Evolutionary conservation across 2,888 invertebrate species (phyloP).

Genomic region (Hydrotaea diabolus): DNA sequence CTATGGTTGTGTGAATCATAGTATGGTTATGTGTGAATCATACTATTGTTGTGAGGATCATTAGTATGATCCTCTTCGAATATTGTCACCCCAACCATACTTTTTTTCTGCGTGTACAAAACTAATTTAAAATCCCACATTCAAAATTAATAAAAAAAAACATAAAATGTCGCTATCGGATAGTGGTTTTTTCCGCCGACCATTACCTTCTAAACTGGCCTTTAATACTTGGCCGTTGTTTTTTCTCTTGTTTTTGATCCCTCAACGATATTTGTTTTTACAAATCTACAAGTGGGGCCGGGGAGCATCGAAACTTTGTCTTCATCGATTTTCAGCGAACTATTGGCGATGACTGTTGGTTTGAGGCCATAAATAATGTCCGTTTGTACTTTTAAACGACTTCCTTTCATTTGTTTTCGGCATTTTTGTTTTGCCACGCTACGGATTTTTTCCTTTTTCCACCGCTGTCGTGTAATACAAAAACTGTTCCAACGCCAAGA

Average conservation of each 20-base stretch:
- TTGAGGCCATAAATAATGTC: conserved; percentile 79
- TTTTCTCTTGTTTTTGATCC: not conserved
- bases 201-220: too few species aligned
- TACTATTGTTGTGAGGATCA: too few species aligned
- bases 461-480: conserved; percentile 69
- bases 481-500: conserved; percentile 80
- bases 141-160: too few species aligned
- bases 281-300: conserved; percentile 57
- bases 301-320: conserved; percentile 49
- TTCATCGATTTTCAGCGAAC: conserved; percentile 45
- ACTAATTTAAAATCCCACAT: too few species aligned
- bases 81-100: too few species aligned
- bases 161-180: too few species aligned
- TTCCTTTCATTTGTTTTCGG: conserved; percentile 78
- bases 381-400: conserved; percentile 80
- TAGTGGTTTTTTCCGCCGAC: too few species aligned
- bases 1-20: too few species aligned
- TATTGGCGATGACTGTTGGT: conserved; percentile 68
- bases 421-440: conserved; percentile 47
- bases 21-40: too few species aligned
- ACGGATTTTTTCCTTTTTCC: conserved; percentile 33
- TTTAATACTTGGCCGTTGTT: too few species aligned
- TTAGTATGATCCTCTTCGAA: too few species aligned
- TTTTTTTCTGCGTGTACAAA: too few species aligned
- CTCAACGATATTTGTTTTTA: conserved; percentile 49